Evolutionary conservation across 2,113 vertebrate species (phyloP).

Genomic region (Myotis davidii): DNA sequence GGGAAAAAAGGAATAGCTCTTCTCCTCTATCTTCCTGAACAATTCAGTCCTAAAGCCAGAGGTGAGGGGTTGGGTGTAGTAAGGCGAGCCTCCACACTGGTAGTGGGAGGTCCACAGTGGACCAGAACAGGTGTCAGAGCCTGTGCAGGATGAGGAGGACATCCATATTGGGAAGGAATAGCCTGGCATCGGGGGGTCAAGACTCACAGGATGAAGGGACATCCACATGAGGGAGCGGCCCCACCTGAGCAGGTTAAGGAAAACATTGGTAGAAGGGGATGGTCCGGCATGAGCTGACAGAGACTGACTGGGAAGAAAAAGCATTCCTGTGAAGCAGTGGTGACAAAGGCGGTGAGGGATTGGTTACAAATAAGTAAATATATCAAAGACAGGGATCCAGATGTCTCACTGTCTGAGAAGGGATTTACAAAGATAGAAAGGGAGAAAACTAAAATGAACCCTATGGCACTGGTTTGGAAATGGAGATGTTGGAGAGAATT

Average conservation of each 20-base stretch:
- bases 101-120: rapidly evolving
- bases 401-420: not conserved
- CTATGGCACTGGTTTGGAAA: not conserved
- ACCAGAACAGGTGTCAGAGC: not conserved
- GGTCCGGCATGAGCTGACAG: not conserved
- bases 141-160: not conserved
- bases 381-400: not conserved
- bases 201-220: not conserved
- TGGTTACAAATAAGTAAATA: not conserved
- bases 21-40: not conserved
- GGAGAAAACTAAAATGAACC: not conserved
- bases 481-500: not conserved
- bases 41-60: not conserved
- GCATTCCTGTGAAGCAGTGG: not conserved
- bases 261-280: not conserved
- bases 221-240: not conserved
- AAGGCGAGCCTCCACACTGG: not conserved
- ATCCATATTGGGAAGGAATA: not conserved
- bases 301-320: not conserved
- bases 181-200: not conserved
- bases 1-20: not conserved
- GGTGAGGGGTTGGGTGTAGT: not conserved
- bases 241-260: not conserved
- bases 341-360: not conserved
- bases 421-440: not conserved